These are phyloP conservation scores for Hypomesus transpacificus DNA, from an alignment of 2,113 vertebrate genomes.

Conservation along the genomic window DNA sequence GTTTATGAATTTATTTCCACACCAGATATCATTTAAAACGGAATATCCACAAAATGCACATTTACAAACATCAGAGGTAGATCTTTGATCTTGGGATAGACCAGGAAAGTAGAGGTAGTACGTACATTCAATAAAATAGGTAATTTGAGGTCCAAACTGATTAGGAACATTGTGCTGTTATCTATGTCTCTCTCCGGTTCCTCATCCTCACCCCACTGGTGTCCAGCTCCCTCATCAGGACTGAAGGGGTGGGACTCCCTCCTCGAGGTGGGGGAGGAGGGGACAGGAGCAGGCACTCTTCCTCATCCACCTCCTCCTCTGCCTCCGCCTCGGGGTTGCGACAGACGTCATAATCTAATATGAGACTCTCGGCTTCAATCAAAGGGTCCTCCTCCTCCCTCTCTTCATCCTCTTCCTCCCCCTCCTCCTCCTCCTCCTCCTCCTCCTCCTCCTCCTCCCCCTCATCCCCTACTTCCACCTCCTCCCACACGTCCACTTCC, in stretches of 20 bases:
- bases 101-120: not conserved
- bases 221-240: slow-evolving; percentile 27
- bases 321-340: slow-evolving; percentile 72
- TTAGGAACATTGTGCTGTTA: not conserved
- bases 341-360: slow-evolving; percentile 67
- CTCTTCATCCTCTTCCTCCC: slow-evolving; percentile 41
- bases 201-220: slow-evolving; percentile 63
- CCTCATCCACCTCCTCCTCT: slow-evolving; percentile 37
- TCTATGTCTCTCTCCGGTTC: slow-evolving; percentile 62
- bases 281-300: slow-evolving; percentile 51
- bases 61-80: too few species aligned
- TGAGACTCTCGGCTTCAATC: slow-evolving; percentile 81
- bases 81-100: too few species aligned
- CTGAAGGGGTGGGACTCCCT: slow-evolving; percentile 28
- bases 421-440: slow-evolving; percentile 34
- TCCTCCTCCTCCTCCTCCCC: slow-evolving; percentile 20
- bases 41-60: too few species aligned
- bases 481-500: slow-evolving; percentile 28
- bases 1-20: not conserved
- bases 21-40: too few species aligned
- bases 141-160: not conserved
- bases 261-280: not conserved
- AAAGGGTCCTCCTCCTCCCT: slow-evolving; percentile 75
- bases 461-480: slow-evolving; percentile 39
- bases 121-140: not conserved